Conservation (phyloP, 92 coral and sea anemone species). For the Epizoanthus rinbou region DNA sequence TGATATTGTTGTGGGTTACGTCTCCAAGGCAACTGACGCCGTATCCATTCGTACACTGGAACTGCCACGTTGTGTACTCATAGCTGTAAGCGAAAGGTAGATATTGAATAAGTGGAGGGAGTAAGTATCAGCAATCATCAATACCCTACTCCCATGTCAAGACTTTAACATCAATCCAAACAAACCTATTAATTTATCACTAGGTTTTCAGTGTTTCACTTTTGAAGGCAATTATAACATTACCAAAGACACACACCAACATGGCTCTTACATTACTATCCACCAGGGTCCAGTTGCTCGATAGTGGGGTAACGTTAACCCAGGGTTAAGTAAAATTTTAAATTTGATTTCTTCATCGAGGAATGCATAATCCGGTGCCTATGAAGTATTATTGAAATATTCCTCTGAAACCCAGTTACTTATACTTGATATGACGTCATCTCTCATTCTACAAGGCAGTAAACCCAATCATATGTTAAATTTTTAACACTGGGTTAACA, state of each 20-base stretch:
- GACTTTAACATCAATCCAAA: not conserved
- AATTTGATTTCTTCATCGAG: too few species aligned
- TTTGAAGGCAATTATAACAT: not conserved
- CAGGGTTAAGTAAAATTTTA: too few species aligned
- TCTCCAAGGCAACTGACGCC: constrained; percentile 76
- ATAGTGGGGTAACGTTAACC: too few species aligned
- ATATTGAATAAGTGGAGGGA: not conserved
- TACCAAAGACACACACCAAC: not conserved
- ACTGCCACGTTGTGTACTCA: constrained; percentile 75
- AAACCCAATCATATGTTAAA: too few species aligned
- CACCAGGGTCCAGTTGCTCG: too few species aligned
- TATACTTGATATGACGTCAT: too few species aligned
- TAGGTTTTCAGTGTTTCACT: too few species aligned
- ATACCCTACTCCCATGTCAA: not conserved
- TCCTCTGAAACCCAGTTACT: too few species aligned
- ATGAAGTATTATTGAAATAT: too few species aligned
- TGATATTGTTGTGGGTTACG: constrained; percentile 10
- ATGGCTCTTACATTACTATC: not conserved
- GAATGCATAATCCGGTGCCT: too few species aligned
- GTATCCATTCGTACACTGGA: constrained; percentile 80
- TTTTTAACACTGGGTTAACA: too few species aligned
- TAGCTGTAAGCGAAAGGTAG: constrained; percentile 48
- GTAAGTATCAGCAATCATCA: not conserved
- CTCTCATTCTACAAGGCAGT: too few species aligned
- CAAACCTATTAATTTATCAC: not conserved